Base-by-base conservation (phyloP, 1,140 invertebrate genomes). In the Ceratosolen solmsi region DNA sequence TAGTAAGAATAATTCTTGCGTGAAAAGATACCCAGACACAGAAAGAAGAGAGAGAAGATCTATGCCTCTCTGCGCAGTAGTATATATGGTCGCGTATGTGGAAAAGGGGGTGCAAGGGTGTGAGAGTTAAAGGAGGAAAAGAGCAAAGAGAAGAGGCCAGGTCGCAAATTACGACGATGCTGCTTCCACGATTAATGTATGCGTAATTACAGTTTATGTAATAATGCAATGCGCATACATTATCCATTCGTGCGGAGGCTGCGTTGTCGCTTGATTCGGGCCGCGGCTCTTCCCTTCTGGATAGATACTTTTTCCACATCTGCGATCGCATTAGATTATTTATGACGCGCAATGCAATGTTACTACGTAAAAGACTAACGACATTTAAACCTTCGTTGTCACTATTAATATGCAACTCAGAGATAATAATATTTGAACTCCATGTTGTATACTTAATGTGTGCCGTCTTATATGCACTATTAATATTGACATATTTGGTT, bases 131-230 rank as follows among this genome's bases (percentile, higher is more conserved):
- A 58, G 79, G 71, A 77, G 81, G 80, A 75, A 51, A 71, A 71
- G 41, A 49, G 41, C 25, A 71, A 9, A 63, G 73, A 73, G 80
- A 27, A 76, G 38, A 82, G 81, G 79, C 80, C 54, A 75, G 82
- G 68, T 71, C 80, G 84, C 79, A 81, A 82, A 84, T 73, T 82
- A 76, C 81, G 54, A 60, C 22, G 27, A 38, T 58, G 27, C 15
- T 60, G 17, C 72, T 27, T 51, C n/a, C 22, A 17, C 17, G 74
- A 77, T 68, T 82, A 82, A 82, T 82, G 65, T 79, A 83, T 83
- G 76, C 76, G 76, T 86, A 86, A 86, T 85, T 85, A 86, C 79
- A 85, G 83, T 86, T 86, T 86, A 84, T 86, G 82, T 74, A 79
- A 79, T 79, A 82, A 82, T 79, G 75, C 63, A 73, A 85, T 77